These are phyloP conservation scores for Craniophora ligustri DNA, from an alignment of 2,888 invertebrate genomes.

Conservation along the genomic window DNA sequence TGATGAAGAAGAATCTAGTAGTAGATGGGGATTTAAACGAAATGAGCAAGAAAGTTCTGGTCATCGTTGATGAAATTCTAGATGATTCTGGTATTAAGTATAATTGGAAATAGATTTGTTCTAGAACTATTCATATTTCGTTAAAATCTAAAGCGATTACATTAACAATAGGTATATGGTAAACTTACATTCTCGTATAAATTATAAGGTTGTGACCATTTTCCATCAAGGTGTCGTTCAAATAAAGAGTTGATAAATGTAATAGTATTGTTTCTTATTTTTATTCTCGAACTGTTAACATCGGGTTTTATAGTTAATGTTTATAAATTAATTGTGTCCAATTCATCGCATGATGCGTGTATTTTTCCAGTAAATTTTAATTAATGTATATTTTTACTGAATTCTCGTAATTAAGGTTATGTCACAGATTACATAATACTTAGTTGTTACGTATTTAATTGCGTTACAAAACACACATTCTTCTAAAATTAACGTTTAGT, in stretches of 20 bases:
- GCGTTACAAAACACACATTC: conserved; percentile 9
- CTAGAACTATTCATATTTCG: too few species aligned
- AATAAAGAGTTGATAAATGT: too few species aligned
- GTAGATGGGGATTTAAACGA: conserved; percentile 63
- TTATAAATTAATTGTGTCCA: too few species aligned
- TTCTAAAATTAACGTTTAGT: not conserved
- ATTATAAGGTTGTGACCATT: too few species aligned
- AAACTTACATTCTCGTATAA: too few species aligned
- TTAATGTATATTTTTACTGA: not conserved
- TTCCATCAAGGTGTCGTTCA: too few species aligned
- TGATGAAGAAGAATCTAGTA: conserved; percentile 69
- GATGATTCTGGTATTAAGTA: conserved; percentile 57
- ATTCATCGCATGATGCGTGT: not conserved
- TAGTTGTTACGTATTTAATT: not conserved
- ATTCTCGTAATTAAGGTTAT: not conserved
- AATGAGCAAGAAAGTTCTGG: conserved; percentile 62
- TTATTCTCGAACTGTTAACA: not conserved
- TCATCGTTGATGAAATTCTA: conserved; percentile 69
- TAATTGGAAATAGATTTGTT: conserved; percentile 15
- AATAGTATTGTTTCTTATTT: not conserved
- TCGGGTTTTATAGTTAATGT: too few species aligned
- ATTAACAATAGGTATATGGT: too few species aligned
- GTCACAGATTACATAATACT: too few species aligned
- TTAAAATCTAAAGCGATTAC: too few species aligned
- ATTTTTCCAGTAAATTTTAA: too few species aligned